phyloP scores from a whole-genome alignment of 2,113 vertebrate genomes.

The Astur gentilis region DNA sequence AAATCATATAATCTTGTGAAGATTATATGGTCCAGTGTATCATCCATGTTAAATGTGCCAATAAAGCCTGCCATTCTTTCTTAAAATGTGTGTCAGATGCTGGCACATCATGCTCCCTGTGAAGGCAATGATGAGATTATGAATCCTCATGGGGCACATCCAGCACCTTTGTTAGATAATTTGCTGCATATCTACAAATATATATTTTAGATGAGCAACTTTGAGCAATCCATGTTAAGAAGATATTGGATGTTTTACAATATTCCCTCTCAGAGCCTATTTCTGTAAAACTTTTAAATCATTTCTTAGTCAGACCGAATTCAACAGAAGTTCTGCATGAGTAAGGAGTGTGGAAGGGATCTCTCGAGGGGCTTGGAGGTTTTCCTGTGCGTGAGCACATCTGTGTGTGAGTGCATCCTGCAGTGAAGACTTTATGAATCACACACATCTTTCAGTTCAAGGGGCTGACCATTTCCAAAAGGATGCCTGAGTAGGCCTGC shows the following conservation, averaged over 20 bases:
- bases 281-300: not conserved
- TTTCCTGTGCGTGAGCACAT: not conserved
- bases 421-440: not conserved
- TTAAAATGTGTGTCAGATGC: not conserved
- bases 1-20: not conserved
- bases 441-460: not conserved
- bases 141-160: not conserved
- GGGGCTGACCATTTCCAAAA: not conserved
- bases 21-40: not conserved
- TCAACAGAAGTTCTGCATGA: not conserved
- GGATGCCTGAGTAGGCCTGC: not conserved
- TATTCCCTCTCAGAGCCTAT: not conserved
- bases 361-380: not conserved
- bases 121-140: not conserved
- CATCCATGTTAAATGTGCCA: not conserved
- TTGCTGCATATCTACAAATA: not conserved
- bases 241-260: not conserved
- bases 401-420: not conserved
- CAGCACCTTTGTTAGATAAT: not conserved
- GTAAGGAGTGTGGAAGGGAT: not conserved
- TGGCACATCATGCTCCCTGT: fast-evolving
- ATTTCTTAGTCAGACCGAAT: not conserved
- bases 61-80: not conserved
- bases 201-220: not conserved
- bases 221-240: not conserved